These are phyloP conservation scores for Cyanistes caeruleus DNA, from an alignment of 2,113 vertebrate genomes.

Conservation along the genomic window DNA sequence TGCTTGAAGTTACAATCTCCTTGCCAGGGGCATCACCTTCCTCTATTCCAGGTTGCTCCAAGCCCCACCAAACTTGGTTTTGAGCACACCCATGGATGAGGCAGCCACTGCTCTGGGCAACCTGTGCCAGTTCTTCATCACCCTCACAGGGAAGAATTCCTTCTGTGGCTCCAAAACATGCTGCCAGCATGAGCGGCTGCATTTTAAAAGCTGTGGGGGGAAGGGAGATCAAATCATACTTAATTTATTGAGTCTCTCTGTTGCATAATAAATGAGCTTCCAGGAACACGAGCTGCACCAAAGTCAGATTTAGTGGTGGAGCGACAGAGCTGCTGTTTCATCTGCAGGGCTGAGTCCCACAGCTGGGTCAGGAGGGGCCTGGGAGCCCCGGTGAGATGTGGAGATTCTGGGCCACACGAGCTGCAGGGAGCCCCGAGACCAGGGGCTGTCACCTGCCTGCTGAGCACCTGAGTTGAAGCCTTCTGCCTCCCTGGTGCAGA, in stretches of 20 bases:
- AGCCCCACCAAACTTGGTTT: not conserved
- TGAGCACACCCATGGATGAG: not conserved
- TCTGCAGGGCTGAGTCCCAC: not conserved
- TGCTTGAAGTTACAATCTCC: not conserved
- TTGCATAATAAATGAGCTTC: not conserved
- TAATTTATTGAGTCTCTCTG: not conserved
- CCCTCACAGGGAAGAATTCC: not conserved
- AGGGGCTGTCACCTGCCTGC: fast-evolving
- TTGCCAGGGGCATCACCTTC: not conserved
- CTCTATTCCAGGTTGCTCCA: not conserved
- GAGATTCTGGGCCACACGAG: fast-evolving
- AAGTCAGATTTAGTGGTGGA: not conserved
- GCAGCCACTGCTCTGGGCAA: not conserved
- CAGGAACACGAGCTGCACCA: not conserved
- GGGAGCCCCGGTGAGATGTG: fast-evolving
- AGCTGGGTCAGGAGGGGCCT: not conserved
- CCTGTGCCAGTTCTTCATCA: not conserved
- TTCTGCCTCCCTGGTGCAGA: not conserved
- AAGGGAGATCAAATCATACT: not conserved
- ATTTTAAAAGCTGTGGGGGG: not conserved
- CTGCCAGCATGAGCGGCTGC: fast-evolving
- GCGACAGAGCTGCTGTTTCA: fast-evolving
- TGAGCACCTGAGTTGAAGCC: fast-evolving
- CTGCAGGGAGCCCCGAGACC: fast-evolving
- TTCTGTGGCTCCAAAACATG: fast-evolving